Evolutionary conservation across 2,888 invertebrate genomes (phyloP).

Genomic region (Stegophylla sp.): DNA sequence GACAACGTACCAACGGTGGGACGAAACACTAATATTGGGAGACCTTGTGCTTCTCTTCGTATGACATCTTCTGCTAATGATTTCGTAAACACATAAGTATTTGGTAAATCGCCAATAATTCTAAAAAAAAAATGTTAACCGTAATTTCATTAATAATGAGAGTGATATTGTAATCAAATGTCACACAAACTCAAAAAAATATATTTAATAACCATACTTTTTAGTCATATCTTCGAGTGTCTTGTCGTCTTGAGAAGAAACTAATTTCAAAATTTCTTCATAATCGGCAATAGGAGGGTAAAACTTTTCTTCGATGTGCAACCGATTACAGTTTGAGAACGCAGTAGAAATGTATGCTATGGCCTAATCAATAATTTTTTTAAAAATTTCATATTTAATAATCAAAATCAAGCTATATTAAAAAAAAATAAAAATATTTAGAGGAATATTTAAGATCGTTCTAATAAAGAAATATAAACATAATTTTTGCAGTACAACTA

Average conservation of each 20-base stretch:
- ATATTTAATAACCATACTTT: constrained; percentile 62
- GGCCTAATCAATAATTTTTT: constrained; percentile 50
- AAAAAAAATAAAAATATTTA: background rate
- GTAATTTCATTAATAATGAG: too few species aligned
- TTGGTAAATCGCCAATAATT: constrained; percentile 72
- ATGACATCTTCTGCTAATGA: constrained; percentile 79
- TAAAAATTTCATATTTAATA: too few species aligned
- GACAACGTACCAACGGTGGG: constrained; percentile 76
- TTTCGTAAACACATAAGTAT: constrained; percentile 88
- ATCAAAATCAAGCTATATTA: too few species aligned
- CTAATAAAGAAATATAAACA: background rate
- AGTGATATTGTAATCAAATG: background rate
- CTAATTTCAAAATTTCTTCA: constrained; percentile 63
- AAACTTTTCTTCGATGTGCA: constrained; percentile 65
- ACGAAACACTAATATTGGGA: constrained; percentile 80
- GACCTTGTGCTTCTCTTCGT: constrained; percentile 68
- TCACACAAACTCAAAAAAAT: background rate
- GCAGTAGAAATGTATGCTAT: constrained; percentile 66
- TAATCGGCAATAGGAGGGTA: constrained; percentile 65
- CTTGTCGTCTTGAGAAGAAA: constrained; percentile 64
- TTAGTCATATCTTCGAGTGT: constrained; percentile 64
- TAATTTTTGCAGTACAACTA: background rate
- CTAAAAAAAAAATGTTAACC: constrained; percentile 60
- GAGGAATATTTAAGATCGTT: background rate
- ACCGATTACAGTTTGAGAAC: constrained; percentile 65